A percentile compares a stretch with the other conserved stretches of the same genome.
phyloP scores from a whole-genome alignment of 35 echinoderm and acorn worm species.

The Patiria miniata region DNA sequence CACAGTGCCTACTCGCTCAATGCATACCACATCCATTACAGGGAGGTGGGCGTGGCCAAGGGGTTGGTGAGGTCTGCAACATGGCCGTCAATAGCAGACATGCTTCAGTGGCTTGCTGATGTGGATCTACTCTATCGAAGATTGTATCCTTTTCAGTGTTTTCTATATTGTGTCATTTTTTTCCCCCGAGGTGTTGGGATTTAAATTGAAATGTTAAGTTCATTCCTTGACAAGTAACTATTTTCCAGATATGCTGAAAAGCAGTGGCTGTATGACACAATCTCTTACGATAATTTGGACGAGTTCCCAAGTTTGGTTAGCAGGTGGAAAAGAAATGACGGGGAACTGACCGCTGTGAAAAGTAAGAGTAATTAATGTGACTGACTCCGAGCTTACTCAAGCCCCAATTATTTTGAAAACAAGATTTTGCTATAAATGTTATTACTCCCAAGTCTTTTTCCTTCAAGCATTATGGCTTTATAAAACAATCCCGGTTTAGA shows the following conservation, averaged over 20 bases:
- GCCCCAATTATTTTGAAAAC: background rate
- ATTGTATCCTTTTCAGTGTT: constrained; percentile 64
- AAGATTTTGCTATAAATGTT: background rate
- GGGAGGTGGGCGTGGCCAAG: constrained; percentile 31
- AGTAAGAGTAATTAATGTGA: background rate
- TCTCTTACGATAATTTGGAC: constrained; percentile 39
- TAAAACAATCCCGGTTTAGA: background rate
- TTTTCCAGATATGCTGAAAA: constrained; percentile 42
- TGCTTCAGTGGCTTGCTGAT: constrained; percentile 73
- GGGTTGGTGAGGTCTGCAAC: constrained; percentile 36
- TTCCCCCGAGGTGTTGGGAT: background rate
- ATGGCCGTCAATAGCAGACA: constrained; percentile 68
- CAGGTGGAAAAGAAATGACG: constrained; percentile 37
- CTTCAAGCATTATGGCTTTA: background rate
- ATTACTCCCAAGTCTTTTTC: no score
- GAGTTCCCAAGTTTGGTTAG: constrained; percentile 17
- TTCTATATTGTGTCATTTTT: no score
- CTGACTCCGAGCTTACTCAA: background rate
- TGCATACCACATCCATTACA: constrained; percentile 48
- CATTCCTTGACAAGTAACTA: constrained; percentile 10
- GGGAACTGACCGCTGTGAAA: background rate
- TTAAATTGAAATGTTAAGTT: background rate
- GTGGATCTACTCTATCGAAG: constrained; percentile 31
- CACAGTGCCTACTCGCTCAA: constrained; percentile 43
- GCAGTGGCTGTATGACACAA: constrained; percentile 21